A percentile compares a stretch with the other conserved stretches of the same genome.
phyloP scores from a whole-genome alignment of 1,140 invertebrate species.

The Drosophila oshimai region DNA sequence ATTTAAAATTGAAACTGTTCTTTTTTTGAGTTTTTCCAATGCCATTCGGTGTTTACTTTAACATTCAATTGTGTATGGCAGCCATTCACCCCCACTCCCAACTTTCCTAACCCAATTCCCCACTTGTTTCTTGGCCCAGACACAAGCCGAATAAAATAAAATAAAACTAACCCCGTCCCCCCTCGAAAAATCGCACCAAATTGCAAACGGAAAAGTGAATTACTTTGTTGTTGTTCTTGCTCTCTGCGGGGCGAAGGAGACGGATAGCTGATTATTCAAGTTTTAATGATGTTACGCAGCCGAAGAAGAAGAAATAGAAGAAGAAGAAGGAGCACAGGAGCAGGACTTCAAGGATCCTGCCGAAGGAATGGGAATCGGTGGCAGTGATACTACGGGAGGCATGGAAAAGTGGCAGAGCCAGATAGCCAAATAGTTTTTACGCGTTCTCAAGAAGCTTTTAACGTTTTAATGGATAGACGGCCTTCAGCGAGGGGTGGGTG shows the following conservation, averaged over 20 bases:
- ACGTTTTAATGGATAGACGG: slow-evolving; percentile 75
- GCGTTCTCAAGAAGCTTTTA: slow-evolving; percentile 78
- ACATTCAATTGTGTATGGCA: neutral
- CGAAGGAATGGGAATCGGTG: neutral
- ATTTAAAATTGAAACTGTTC: neutral
- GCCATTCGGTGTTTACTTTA: slow-evolving; percentile 1
- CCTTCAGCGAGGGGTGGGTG: slow-evolving; percentile 1
- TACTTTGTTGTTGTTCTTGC: slow-evolving; percentile 39
- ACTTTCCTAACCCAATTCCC: slow-evolving; percentile 5
- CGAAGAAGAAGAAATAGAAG: neutral
- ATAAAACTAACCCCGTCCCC: slow-evolving; percentile 19
- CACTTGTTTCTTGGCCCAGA: neutral
- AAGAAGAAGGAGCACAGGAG: neutral
- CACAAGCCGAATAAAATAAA: slow-evolving; percentile 20
- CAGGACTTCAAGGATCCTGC: slow-evolving; percentile 26
- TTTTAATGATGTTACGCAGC: slow-evolving; percentile 73
- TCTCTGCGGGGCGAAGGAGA: neutral
- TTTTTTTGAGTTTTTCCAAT: neutral
- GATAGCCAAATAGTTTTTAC: slow-evolving; percentile 68
- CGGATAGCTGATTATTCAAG: slow-evolving; percentile 66
- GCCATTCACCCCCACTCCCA: neutral
- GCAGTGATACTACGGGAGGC: neutral
- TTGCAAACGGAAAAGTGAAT: slow-evolving; percentile 50
- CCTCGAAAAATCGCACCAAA: slow-evolving; percentile 7
- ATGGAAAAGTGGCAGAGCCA: slow-evolving; percentile 19